Evolutionary conservation across 1,140 invertebrate genomes (phyloP), one percentile per base, ranked within the genome.

Genomic region (Diplogasteroides magnus): DNA sequence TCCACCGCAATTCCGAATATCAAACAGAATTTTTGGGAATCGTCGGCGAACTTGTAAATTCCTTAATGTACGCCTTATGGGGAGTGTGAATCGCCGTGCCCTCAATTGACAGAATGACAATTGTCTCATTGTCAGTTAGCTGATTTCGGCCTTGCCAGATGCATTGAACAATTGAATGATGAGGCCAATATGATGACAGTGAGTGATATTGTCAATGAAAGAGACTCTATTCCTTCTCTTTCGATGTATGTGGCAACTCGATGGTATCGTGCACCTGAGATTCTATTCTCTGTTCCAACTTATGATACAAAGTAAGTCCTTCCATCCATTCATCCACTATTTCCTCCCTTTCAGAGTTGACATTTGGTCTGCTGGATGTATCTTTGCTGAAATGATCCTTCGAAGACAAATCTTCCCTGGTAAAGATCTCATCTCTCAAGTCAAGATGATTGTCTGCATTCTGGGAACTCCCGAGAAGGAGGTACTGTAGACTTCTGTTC

Each of bases 291-390:
- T 93, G 85, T 98, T 97, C 85, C 96, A 92, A 3, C 96, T 91
- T 75, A 75, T 56, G 73, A 74, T 31, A 71, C 70, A 14, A 71
- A 74, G 73, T 74, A 31, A 68, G 68, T 57, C 23, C 58, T 15
- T 61, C 11, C 14, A 0, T 26, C 23, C 27, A 2, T 61, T 64
- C 26, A 69, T 61, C n/a, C 59, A 61, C 59, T 6, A 15, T 55
- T 66, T 6, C 13, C 19, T 59, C 19, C 31, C 63, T 55, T 74
- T 68, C 28, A 74, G 73, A 68, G 93, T 98, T 32, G 95, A 98
- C 83, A 91, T 98, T n/a, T 98, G 95, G 95, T 94, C 92, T 55
- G 94, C 97, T 31, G 96, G 95, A 6, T 98, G 95, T 84, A 98
- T 98, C 79, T 97, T 98, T 82, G 95, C 93, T 13, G 96, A 98